Base-by-base conservation (phyloP, 1,140 invertebrate species). In the Lasioglossum baleicum region DNA sequence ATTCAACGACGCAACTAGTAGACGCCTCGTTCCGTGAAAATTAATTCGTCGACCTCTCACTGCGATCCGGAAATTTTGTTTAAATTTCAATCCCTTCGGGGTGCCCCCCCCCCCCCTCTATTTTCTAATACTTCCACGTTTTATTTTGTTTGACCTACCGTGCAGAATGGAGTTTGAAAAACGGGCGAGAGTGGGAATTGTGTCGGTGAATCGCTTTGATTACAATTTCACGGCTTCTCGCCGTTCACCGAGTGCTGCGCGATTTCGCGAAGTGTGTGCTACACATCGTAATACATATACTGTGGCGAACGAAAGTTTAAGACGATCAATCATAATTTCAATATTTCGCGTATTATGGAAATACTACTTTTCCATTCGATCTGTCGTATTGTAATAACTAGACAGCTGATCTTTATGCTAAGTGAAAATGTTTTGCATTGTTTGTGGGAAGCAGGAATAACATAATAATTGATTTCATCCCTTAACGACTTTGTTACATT, bases 1-100 rank as follows among this genome's bases (percentile, higher is more conserved):
- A 66, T 75, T 80, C 63, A 80, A 80, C 71, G 42, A 68, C 22
- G 64, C 78, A 61, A 80, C 61, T 73, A 74, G 71, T 67, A 74
- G 64, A 65, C 70, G 53, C n/a, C 64, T 48, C 71, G 77, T 58
- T 48, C 26, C 48, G 42, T 60, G 63, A 40, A 66, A 80, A 74
- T 74, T 51, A 80, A 80, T 67, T 66, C 53, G 69, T 65, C 61
- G 76, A 48, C 17, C 60, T 72, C 31, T 63, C 20, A n/a, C 42
- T 15, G 56, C 67, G 75, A 78, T 56, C 68, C 60, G 44, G 31
- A 77, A 64, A 61, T 66, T 40, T 17, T 48, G 48, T 73, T 79
- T 79, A 65, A 79, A 78, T 64, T 68, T 76, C 56, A 20, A n/a
- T 2, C 15, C n/a, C n/a, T 20, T 56, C 20, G 51, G 10, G 6